Evolutionary conservation across 2,113 vertebrate species (phyloP).

Genomic region (Petrocephalus microphthalmus): DNA sequence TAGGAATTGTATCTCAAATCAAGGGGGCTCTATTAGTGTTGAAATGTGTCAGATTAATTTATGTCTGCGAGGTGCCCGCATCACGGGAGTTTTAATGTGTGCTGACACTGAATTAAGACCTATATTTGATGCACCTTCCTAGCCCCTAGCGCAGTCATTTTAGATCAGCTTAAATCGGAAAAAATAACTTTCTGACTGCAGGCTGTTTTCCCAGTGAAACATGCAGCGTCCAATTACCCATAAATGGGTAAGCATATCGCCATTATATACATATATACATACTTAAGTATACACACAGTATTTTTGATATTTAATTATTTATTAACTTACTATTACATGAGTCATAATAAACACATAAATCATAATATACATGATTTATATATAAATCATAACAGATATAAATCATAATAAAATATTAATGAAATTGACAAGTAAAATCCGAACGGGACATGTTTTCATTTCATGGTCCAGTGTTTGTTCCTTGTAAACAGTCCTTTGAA

Average conservation of each 20-base stretch:
- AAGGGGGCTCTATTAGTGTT: conserved; percentile 23
- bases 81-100: conserved; percentile 22
- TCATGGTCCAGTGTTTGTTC: neutral
- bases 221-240: neutral
- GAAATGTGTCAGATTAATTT: conserved; percentile 29
- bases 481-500: neutral
- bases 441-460: neutral
- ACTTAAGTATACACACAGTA: neutral
- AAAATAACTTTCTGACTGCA: neutral
- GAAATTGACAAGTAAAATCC: neutral
- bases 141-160: conserved; percentile 16
- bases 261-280: neutral
- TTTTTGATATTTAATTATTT: neutral
- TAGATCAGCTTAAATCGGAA: conserved; percentile 15
- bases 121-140: conserved; percentile 17
- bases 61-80: neutral
- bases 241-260: neutral
- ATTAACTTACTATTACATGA: neutral
- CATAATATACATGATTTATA: too few relatives aligned
- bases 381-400: too few relatives aligned
- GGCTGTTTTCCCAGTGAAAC: conserved; percentile 12
- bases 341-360: neutral
- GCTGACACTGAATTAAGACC: conserved; percentile 24
- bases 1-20: conserved; percentile 15
- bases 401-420: neutral